Conservation (phyloP, 2,113 vertebrate genomes). For the Mobula birostris region DNA sequence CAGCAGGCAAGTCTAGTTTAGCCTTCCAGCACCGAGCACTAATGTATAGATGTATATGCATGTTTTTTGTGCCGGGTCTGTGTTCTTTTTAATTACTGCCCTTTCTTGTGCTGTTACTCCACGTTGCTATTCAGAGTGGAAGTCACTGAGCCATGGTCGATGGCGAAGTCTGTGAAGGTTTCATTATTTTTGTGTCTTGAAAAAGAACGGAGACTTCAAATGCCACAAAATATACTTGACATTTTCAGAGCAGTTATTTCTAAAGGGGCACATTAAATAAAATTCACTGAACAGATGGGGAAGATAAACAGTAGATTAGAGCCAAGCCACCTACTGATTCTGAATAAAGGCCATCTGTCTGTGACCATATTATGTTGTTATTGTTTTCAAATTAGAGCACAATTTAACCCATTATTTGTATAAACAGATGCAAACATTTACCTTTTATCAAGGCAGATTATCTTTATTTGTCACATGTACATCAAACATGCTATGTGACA, state of each 20-base stretch:
- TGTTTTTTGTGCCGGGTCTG: not conserved
- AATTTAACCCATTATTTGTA: not conserved
- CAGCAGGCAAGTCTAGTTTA: not conserved
- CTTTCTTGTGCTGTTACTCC: not conserved
- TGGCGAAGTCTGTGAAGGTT: not conserved
- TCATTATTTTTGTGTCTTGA: not conserved
- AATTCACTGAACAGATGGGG: conserved; percentile 29
- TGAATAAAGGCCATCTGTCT: conserved; percentile 6
- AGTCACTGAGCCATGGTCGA: not conserved
- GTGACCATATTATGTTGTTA: not conserved
- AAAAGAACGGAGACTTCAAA: not conserved
- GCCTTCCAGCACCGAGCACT: not conserved
- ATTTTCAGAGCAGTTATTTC: conserved; percentile 10
- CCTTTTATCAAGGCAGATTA: too few relatives aligned
- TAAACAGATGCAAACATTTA: too few relatives aligned
- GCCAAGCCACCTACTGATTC: not conserved
- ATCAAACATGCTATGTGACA: too few relatives aligned
- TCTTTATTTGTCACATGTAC: too few relatives aligned
- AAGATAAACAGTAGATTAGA: conserved; percentile 23
- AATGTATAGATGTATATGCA: not conserved
- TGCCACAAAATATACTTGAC: conserved; percentile 31
- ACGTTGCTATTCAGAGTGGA: not conserved
- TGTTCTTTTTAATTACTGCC: not conserved
- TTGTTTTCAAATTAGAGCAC: not conserved
- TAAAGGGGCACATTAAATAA: conserved; percentile 8